phyloP scores from a whole-genome alignment of 2,888 invertebrate species.

The Orthosia incerta region DNA sequence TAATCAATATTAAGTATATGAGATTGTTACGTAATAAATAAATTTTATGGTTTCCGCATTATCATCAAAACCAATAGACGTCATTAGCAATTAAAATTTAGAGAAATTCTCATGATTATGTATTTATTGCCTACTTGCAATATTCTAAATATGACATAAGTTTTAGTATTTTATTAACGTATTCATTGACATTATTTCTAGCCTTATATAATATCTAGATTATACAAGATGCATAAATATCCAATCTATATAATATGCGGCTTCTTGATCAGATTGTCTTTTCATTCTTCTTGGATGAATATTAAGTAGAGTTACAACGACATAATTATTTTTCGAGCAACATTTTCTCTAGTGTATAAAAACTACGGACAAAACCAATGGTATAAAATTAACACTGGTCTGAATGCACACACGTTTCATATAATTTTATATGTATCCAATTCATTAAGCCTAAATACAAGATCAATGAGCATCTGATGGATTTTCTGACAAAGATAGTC shows the following conservation, averaged over 20 bases:
- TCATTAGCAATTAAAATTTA: conserved; percentile 69
- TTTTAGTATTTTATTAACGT: not conserved
- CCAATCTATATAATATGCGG: not conserved
- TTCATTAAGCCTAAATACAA: not conserved
- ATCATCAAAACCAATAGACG: conserved; percentile 48
- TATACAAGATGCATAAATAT: conserved; percentile 7
- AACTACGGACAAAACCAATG: not conserved
- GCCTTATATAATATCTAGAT: conserved; percentile 18
- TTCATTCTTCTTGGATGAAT: not conserved
- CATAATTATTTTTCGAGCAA: not conserved
- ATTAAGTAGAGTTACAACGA: not conserved
- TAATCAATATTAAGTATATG: conserved; percentile 20
- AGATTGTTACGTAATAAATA: conserved; percentile 57
- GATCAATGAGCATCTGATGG: not conserved
- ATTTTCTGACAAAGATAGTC: not conserved
- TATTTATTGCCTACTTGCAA: conserved; percentile 36
- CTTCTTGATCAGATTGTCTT: not conserved
- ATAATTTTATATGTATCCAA: not conserved
- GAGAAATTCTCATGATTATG: conserved; percentile 60
- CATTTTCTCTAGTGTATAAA: not conserved
- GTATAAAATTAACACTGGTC: not conserved
- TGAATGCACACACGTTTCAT: not conserved
- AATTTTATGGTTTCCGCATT: conserved; percentile 61
- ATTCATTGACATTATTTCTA: not conserved
- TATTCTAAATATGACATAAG: conserved; percentile 37